Percentiles rank a stretch among this genome's conserved stretches.
These are phyloP conservation scores for Deladenus siricidicola DNA, from an alignment of 2,888 invertebrate genomes.

Conservation along the genomic window DNA sequence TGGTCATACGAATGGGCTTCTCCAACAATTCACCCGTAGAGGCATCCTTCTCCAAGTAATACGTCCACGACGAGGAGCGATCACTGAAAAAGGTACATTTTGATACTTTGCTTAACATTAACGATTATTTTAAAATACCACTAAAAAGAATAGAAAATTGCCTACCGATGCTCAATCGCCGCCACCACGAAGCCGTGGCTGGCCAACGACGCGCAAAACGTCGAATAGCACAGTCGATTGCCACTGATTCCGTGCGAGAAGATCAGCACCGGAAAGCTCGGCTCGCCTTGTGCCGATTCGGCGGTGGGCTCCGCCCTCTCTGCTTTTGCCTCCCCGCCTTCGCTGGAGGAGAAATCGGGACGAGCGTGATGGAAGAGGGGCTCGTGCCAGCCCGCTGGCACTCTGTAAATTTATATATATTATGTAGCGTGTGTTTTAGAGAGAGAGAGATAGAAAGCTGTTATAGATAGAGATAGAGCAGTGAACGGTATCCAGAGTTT, in stretches of 20 bases:
- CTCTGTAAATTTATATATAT: constrained; percentile 8
- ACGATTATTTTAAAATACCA: neutral
- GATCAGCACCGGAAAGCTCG: constrained; percentile 59
- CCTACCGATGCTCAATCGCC: constrained; percentile 61
- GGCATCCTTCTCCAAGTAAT: constrained; percentile 32
- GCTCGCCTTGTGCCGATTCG: constrained; percentile 10
- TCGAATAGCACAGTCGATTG: constrained; percentile 62
- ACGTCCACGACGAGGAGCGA: constrained; percentile 45
- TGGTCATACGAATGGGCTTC: constrained; percentile 38
- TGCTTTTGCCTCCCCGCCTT: neutral
- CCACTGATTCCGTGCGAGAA: constrained; percentile 66
- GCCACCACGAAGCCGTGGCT: constrained; percentile 65
- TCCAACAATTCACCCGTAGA: constrained; percentile 30
- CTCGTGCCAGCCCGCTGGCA: constrained; percentile 29
- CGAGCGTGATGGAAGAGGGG: constrained; percentile 12
- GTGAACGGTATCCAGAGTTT: too few species aligned
- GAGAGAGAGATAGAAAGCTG: too few species aligned
- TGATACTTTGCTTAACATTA: neutral
- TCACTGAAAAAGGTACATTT: too few species aligned
- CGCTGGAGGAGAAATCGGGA: neutral
- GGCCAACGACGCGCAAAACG: constrained; percentile 62
- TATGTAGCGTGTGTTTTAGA: too few species aligned
- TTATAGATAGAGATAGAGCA: too few species aligned
- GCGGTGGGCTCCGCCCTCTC: too few species aligned
- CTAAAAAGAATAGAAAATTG: neutral